A percentile compares a stretch with the other conserved stretches of the same genome.
Evolutionary conservation across 2,113 vertebrate genomes (phyloP).

Genomic region (Ceyx margarethae): DNA sequence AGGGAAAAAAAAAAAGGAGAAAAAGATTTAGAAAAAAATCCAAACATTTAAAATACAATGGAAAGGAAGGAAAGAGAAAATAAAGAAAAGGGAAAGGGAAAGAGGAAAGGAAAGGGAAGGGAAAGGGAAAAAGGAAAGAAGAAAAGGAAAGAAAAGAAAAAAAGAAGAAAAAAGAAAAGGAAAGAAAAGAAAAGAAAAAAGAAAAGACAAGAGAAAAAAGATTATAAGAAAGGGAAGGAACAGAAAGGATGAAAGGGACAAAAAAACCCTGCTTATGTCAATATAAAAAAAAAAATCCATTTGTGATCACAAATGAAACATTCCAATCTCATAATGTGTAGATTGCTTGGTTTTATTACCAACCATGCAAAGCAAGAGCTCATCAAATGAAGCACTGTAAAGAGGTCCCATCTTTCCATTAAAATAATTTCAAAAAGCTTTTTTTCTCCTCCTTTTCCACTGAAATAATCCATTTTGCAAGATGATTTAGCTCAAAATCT

Average conservation of each 20-base stretch:
- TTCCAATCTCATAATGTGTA: slow-evolving; percentile 80
- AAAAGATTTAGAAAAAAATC: accelerated
- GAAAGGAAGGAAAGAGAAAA: accelerated
- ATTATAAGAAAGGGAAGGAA: accelerated
- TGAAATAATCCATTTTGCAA: slow-evolving; percentile 94
- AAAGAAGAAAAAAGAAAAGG: accelerated
- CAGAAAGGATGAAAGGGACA: not conserved
- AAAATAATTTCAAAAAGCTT: slow-evolving; percentile 81
- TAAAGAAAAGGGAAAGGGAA: not conserved
- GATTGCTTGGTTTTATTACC: slow-evolving; percentile 79
- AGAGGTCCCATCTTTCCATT: slow-evolving; percentile 79
- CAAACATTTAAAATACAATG: accelerated
- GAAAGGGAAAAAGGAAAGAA: not conserved
- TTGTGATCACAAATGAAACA: slow-evolving; percentile 88
- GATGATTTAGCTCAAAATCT: slow-evolving; percentile 94
- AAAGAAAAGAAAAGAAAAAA: accelerated
- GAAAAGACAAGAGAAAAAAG: accelerated
- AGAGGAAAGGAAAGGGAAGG: not conserved
- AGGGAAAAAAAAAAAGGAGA: too few species aligned
- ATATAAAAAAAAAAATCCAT: slow-evolving; percentile 85
- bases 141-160: accelerated
- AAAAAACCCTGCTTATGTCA: slow-evolving; percentile 63
- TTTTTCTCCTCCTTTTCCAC: slow-evolving; percentile 46
- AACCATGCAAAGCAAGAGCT: slow-evolving; percentile 87
- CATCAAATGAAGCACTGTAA: slow-evolving; percentile 76